Evolutionary conservation across 2,113 vertebrate genomes (phyloP).

Genomic region (Sorex araneus): DNA sequence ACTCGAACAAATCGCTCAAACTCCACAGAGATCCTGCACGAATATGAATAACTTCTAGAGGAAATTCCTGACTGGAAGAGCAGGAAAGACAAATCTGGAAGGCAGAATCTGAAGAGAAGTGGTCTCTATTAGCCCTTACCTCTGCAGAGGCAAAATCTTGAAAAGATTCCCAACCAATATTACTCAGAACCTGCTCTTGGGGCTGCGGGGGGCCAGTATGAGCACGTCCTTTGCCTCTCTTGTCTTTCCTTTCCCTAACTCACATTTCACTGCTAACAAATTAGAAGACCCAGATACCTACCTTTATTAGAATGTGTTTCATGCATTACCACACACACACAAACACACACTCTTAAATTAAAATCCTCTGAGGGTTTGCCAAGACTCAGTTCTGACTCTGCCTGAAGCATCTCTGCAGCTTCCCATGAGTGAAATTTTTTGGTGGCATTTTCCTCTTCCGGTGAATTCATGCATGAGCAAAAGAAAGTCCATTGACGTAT

Average conservation of each 20-base stretch:
- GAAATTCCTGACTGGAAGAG: neutral
- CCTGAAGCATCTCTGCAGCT: too few species aligned
- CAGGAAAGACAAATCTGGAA: neutral
- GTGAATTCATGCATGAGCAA: neutral
- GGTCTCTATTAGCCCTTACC: neutral
- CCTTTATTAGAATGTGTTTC: neutral
- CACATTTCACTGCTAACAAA: neutral
- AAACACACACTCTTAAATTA: too few species aligned
- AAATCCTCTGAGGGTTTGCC: too few species aligned
- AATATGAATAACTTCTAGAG: too few species aligned
- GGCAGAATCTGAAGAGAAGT: neutral
- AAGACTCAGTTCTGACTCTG: too few species aligned
- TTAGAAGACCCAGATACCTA: neutral
- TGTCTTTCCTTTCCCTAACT: neutral
- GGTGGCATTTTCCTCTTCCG: slow-evolving; percentile 64
- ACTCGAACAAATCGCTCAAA: too few species aligned
- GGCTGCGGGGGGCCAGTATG: accelerated
- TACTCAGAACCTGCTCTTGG: neutral
- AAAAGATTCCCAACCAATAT: neutral
- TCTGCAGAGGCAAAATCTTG: neutral
- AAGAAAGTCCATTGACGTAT: slow-evolving; percentile 51
- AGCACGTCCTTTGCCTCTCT: neutral
- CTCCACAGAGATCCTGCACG: too few species aligned
- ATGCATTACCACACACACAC: too few species aligned
- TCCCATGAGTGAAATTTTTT: slow-evolving; percentile 58